Base-by-base conservation (phyloP, 2,888 invertebrate genomes). In the Gandaritis pyraliata region DNA sequence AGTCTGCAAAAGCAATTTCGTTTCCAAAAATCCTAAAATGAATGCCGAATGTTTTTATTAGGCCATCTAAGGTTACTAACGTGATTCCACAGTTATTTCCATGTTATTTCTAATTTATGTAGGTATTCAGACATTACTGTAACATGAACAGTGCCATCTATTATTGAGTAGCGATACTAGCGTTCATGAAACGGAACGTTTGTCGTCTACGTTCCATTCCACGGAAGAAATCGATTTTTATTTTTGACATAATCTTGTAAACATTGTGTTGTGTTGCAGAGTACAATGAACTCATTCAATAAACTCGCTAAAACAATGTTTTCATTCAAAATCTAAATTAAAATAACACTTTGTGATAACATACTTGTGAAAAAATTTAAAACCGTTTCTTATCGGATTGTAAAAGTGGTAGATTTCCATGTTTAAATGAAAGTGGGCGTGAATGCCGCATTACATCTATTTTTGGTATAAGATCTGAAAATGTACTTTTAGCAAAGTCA, bases 231-330 rank as follows among this genome's bases (percentile, higher is more conserved):
- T 43, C 43, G 43, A 43, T 43, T 43, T 43, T 43, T 16, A 16
- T 41, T 23, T 23, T 43, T 61, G 52, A 56, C 38, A 16, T 64
- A 55, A 64, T 62, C 69, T 82, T 85, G 86, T 89, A 90, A 90
- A 90, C 88, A 89, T 52, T 46, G 15, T 15, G 41, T 5, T 1
- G 12, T 1, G 15, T 7, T 33, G n/a, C 18, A 2, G 65, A 72
- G 87, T 81, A 82, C 88, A 88, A 82, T 89, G 89, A 88, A 90
- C 88, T 80, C 74, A 59, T 74, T 69, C 46, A 74, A 61, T 72
- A 78, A 71, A 64, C 63, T 53, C 53, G 63, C 53, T 78, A 78
- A 77, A 76, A 61, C 68, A 74, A 71, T 74, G 72, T 81, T 79
- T 82, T 68, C 72, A 59, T 57, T 30, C 48, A 71, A 73, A 71